Conservation (phyloP, 2,113 vertebrate species). For the Callocephalon fimbriatum region DNA sequence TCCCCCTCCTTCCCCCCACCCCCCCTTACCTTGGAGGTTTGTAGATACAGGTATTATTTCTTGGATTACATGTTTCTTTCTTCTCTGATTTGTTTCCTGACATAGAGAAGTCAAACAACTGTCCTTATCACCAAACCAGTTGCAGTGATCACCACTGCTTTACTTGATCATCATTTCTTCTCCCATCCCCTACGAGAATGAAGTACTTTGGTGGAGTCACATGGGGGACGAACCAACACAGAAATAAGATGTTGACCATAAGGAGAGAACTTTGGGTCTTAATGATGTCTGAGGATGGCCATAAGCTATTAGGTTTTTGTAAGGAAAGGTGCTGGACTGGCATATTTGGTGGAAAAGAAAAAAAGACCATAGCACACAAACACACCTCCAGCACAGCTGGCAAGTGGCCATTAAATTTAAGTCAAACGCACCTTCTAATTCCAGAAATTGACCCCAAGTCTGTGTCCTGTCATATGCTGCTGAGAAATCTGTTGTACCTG, state of each 20-base stretch:
- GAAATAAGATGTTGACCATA: background rate
- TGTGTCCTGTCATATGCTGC: background rate
- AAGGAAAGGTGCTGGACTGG: background rate
- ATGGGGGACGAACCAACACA: background rate
- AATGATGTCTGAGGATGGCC: background rate
- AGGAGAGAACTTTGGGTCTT: background rate
- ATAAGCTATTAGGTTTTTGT: background rate
- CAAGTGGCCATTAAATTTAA: background rate
- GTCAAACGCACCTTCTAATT: rapidly evolving
- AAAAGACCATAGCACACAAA: background rate
- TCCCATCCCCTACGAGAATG: background rate
- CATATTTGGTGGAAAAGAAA: background rate
- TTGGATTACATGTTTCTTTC: background rate
- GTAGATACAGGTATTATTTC: background rate
- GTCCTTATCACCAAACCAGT: background rate
- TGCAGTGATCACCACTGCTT: background rate
- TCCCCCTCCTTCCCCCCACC: background rate
- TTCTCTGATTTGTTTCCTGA: constrained; percentile 3
- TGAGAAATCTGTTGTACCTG: background rate
- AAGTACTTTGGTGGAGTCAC: background rate
- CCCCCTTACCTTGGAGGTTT: background rate
- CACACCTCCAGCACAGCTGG: background rate
- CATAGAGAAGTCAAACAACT: constrained; percentile 14
- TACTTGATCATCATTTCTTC: background rate
- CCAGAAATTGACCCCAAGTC: background rate